Evolutionary conservation across 2,888 invertebrate genomes (phyloP).

Genomic region (Eristalis intricaria): DNA sequence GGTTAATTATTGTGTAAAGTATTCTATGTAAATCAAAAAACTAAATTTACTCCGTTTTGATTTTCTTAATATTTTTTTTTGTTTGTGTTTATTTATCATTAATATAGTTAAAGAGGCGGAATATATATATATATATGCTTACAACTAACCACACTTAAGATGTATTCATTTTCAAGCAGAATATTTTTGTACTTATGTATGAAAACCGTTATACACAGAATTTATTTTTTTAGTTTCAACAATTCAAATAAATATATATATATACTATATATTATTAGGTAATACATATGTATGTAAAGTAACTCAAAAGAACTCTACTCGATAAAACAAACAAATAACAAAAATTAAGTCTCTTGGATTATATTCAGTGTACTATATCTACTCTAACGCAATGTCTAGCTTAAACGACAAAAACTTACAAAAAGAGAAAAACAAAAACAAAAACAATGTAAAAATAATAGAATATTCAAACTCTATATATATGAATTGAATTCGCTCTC

Average conservation of each 20-base stretch:
- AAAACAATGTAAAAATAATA: constrained; percentile 4
- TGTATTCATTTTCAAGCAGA: constrained; percentile 48
- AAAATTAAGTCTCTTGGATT: constrained; percentile 19
- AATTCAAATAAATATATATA: constrained; percentile 32
- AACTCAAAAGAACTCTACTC: constrained; percentile 42
- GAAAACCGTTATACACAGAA: constrained; percentile 30
- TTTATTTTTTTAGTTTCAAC: constrained; percentile 56
- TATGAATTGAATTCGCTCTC: background rate
- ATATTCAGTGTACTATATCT: constrained; percentile 56
- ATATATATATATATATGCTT: constrained; percentile 33
- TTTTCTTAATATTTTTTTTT: constrained; percentile 5
- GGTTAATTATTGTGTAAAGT: constrained; percentile 1
- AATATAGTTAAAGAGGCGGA: background rate
- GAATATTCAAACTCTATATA: background rate
- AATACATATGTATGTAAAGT: constrained; percentile 43
- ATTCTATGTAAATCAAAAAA: constrained; percentile 7
- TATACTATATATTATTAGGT: constrained; percentile 5
- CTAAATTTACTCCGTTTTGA: background rate
- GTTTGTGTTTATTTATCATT: constrained; percentile 8
- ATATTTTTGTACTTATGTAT: constrained; percentile 71
- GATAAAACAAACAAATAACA: constrained; percentile 23
- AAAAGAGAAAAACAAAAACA: constrained; percentile 20
- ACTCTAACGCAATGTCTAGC: constrained; percentile 45
- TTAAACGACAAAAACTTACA: constrained; percentile 32
- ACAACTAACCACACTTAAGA: constrained; percentile 20